Base-by-base conservation (phyloP, 2,113 vertebrate genomes). In the Lates calcarifer region DNA sequence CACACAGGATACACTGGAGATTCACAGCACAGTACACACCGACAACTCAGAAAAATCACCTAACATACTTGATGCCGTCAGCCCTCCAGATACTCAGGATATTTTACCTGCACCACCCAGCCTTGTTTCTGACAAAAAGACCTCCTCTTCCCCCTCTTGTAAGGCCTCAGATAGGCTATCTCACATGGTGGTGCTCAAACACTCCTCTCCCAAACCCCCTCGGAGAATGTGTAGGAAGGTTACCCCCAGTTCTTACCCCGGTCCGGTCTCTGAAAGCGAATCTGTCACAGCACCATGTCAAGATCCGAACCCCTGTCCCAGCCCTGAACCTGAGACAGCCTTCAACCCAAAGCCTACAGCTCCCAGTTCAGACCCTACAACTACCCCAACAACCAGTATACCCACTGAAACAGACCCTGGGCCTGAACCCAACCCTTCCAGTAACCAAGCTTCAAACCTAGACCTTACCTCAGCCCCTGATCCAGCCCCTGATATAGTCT, bases 121-220 rank as follows among this genome's bases (percentile, higher is more conserved):
- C 90, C 81, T 92, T 78, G 84, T 92, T 79, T 82, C 87, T 62
- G 92, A 93, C 87, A 89, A 84, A 68, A 93, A 94, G 68, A 94
- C 89, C 90, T 91, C 92, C 45, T 89, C 91, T 45, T 67, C 91
- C 56, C 81, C 92, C 22, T 76, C 90, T 8, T 87, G 78, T 70
- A 95, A 96, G 82, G 84, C 92, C 85, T 93, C 89, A 65, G 94
- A 91, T 6, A 93, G 95, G 84, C 91, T 92, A 12, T 92, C 93
- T 79, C 92, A 94, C 81, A 95, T 95, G 94, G 94, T 95, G 79
- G 92, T 95, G 81, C 94, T 95, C 68, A 95, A 95, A 83, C 94
- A 95, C 83, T 93, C 93, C 4, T 96, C 95, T 12, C 95, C 95
- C 5, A 95, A 95, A 83, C 95, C 94, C 2, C 95, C 95, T 9